Evolutionary conservation across 2,888 invertebrate species (phyloP).

Genomic region (Drosophila borborema): DNA sequence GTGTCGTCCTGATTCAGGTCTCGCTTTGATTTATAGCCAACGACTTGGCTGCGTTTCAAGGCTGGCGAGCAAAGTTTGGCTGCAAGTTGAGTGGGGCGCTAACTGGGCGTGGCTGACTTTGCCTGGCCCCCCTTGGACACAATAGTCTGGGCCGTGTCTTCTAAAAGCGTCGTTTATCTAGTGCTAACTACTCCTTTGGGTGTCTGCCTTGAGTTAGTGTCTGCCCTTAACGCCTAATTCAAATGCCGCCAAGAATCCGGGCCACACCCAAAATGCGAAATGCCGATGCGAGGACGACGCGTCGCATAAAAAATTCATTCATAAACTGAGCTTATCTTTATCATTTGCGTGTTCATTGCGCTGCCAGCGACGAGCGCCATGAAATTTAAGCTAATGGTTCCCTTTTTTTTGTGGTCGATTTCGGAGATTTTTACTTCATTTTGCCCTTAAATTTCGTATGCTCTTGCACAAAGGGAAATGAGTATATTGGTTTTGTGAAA

Average conservation of each 20-base stretch:
- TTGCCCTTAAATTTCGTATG: background rate
- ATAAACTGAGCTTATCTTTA: conserved; percentile 65
- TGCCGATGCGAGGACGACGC: conserved; percentile 23
- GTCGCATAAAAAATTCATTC: conserved; percentile 72
- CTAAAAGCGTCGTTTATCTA: conserved; percentile 73
- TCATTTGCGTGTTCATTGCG: conserved; percentile 45
- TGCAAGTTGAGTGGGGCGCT: background rate
- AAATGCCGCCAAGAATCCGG: conserved; percentile 27
- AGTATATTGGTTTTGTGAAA: background rate
- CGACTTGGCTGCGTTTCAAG: conserved; percentile 39
- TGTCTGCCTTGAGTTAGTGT: conserved; percentile 67
- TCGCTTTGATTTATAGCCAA: conserved; percentile 62
- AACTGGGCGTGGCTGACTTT: background rate
- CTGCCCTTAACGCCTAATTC: conserved; percentile 41
- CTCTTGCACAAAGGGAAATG: background rate
- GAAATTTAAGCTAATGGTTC: conserved; percentile 13
- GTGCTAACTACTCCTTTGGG: conserved; percentile 77
- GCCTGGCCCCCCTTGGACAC: conserved; percentile 14
- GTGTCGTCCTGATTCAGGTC: conserved; percentile 3
- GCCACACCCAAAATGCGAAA: background rate
- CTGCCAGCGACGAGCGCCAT: conserved; percentile 2
- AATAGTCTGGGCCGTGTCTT: conserved; percentile 50
- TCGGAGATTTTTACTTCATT: background rate
- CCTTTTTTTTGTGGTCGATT: conserved; percentile 8
- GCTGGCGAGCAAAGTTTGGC: conserved; percentile 29